Conservation (phyloP, 1,140 invertebrate species). For the Drosophila athabasca region DNA sequence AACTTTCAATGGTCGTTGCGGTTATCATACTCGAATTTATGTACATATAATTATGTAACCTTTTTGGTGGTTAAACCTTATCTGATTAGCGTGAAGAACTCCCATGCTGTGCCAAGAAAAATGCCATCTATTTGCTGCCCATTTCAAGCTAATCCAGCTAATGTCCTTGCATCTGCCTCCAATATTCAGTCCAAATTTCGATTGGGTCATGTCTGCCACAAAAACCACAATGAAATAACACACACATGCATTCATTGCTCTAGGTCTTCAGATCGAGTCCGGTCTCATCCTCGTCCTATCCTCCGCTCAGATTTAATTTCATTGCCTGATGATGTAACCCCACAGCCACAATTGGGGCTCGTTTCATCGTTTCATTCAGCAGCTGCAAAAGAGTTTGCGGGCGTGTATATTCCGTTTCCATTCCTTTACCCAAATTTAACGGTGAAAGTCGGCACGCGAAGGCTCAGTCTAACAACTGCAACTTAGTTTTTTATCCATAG, state of each 20-base stretch:
- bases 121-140: no score
- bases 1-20: constrained; percentile 2
- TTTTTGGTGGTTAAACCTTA: not conserved
- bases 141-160: not conserved
- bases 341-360: constrained; percentile 20
- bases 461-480: no score
- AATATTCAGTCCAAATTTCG: not conserved
- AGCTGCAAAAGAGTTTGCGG: constrained; percentile 18
- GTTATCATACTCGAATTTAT: not conserved
- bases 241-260: constrained; percentile 3
- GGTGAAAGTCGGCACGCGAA: no score
- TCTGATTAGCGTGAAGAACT: constrained; percentile 10
- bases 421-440: not conserved
- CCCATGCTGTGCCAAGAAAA: no score
- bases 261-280: no score
- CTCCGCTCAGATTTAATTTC: constrained; percentile 9
- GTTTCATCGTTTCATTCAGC: constrained; percentile 22
- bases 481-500: no score
- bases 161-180: not conserved
- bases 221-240: not conserved
- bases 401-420: constrained; percentile 35
- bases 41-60: not conserved
- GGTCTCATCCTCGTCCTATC: not conserved
- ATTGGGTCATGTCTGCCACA: constrained; percentile 4
- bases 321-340: constrained; percentile 56